Conservation (phyloP, 2,797 vertebrate species). For the Enteromius radiatus region DNA sequence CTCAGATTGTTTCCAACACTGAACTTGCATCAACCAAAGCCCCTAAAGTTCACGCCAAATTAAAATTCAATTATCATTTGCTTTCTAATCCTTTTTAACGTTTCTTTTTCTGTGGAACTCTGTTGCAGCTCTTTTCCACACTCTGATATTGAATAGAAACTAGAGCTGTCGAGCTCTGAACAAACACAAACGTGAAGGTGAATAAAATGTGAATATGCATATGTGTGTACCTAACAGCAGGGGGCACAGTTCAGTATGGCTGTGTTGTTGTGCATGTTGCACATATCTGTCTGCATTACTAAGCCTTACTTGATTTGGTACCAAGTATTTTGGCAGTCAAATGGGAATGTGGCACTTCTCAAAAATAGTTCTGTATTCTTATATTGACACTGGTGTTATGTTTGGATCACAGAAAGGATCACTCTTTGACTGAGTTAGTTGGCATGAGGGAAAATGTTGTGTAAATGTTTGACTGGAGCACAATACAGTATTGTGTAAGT, state of each 20-base stretch:
- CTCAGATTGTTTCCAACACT: not conserved
- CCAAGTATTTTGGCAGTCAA: not conserved
- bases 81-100: not conserved
- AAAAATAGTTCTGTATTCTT: constrained; percentile 14
- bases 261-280: not conserved
- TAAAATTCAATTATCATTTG: not conserved
- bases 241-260: constrained; percentile 9
- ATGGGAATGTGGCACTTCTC: not conserved
- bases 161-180: not conserved
- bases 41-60: not conserved
- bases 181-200: not conserved
- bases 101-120: not conserved
- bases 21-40: not conserved
- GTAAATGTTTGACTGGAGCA: constrained; percentile 51
- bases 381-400: constrained; percentile 24
- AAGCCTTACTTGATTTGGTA: constrained; percentile 9
- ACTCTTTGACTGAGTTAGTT: constrained; percentile 26
- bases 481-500: constrained; percentile 58
- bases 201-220: not conserved
- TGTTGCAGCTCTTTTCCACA: not conserved
- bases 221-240: constrained; percentile 18
- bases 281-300: not conserved
- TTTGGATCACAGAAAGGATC: constrained; percentile 34
- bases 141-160: not conserved
- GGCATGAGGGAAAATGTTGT: constrained; percentile 36